Base-by-base conservation (phyloP, 2,888 invertebrate genomes). In the Abrostola triplasia region DNA sequence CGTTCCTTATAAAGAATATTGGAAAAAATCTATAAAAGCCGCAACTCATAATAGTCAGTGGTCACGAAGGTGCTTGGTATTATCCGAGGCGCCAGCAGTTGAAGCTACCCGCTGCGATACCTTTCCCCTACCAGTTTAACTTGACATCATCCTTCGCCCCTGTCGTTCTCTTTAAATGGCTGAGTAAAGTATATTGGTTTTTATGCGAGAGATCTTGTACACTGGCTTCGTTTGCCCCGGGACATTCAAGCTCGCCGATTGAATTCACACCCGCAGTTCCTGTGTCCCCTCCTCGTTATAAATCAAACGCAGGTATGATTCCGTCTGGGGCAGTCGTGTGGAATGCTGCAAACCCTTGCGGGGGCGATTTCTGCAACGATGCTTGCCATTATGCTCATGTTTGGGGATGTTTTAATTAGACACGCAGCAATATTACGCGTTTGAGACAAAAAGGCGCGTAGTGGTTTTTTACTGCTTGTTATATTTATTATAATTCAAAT, bases 231-330 rank as follows among this genome's bases (percentile, higher is more conserved):
- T 77, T 77, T 83, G 81, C 87, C 86, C 81, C 87, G 85, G 86
- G 86, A 89, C 78, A 85, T 84, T 82, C 79, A 84, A 87, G 81
- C 84, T 88, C 84, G 85, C 87, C 87, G 90, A 91, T 90, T 90
- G 88, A 90, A 90, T 92, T 92, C 90, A 90, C 91, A 91, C 92
- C 88, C 89, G 86, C 87, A 86, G 88, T 86, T 88, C 85, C 76
- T 83, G 75, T 88, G 90, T 90, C 90, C 92, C 93, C 92, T 90
- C 83, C 88, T 90, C 85, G 89, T 90, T 92, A 92, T 94, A 93
- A 94, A 94, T 94, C 93, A 94, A 92, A 91, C 84, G 91, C 94
- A 94, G 93, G 91, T 92, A 91, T 84, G 87, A 85, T 86, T 88
- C 87, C 86, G 92, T 92, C 92, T 88, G 84, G 84, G 78, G 90